phyloP scores from a whole-genome alignment of 2,797 vertebrate species.

The Passerculus sandwichensis region DNA sequence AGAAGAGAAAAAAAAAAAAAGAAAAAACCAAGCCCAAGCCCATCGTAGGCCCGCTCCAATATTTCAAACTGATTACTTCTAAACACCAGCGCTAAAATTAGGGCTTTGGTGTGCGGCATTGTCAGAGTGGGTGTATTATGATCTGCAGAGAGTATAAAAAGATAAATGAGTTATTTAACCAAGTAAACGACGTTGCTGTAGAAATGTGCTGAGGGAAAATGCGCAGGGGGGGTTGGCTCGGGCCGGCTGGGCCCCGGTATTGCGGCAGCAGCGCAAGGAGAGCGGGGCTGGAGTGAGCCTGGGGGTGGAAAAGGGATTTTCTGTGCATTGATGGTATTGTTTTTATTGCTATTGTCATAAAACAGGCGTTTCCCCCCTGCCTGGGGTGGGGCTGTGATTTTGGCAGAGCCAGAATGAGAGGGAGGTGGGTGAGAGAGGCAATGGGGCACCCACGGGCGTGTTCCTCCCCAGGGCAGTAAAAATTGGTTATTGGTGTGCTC shows the following conservation, averaged over 20 bases:
- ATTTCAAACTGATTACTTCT: slow-evolving; percentile 76
- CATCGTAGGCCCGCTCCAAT: slow-evolving; percentile 37
- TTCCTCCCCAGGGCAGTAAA: fast-evolving
- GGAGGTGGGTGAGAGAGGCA: not conserved
- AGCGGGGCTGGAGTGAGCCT: fast-evolving
- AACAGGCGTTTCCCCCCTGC: fast-evolving
- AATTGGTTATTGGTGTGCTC: fast-evolving
- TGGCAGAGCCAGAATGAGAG: not conserved
- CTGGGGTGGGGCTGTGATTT: fast-evolving
- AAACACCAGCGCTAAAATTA: slow-evolving; percentile 74
- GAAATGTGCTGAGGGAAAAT: slow-evolving; percentile 27
- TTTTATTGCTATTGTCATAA: fast-evolving
- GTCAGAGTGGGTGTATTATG: slow-evolving; percentile 64
- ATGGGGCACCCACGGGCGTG: not conserved
- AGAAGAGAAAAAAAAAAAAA: not conserved
- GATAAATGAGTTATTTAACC: slow-evolving; percentile 72
- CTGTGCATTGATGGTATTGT: fast-evolving
- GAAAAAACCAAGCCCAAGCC: not conserved
- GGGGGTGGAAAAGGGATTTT: not conserved
- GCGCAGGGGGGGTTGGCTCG: not conserved
- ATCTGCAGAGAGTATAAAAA: slow-evolving; percentile 53
- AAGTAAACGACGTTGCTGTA: slow-evolving; percentile 45
- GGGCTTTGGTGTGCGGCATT: slow-evolving; percentile 58
- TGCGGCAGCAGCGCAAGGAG: not conserved
- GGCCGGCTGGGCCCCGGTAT: not conserved